These are phyloP conservation scores for Gymnopithys bicolor DNA, from an alignment of 2,797 vertebrate species.

Conservation along the genomic window DNA sequence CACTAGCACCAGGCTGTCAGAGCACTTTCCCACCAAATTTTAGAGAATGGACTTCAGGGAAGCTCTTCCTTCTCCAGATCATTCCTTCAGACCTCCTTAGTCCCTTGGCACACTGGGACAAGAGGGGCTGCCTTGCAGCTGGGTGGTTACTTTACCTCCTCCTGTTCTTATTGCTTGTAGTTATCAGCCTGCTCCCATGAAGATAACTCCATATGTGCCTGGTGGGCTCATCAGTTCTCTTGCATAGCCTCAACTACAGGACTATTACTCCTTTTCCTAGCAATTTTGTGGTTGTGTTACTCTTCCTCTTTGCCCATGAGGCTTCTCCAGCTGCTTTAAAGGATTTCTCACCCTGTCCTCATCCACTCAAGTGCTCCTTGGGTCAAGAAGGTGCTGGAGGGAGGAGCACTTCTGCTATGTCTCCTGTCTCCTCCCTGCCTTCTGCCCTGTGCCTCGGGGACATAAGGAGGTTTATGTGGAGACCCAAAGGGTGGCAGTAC, in stretches of 20 bases:
- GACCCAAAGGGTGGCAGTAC: neutral
- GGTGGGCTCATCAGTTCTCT: rapidly evolving
- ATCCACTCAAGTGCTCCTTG: neutral
- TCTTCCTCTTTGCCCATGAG: neutral
- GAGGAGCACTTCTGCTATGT: neutral
- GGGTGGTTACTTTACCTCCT: neutral
- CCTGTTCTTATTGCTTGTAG: neutral
- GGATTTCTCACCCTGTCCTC: neutral
- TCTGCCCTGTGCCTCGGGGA: neutral
- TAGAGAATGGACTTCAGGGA: neutral
- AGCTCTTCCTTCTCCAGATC: neutral
- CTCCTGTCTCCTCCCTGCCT: neutral
- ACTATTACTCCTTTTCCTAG: neutral
- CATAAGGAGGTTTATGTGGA: rapidly evolving
- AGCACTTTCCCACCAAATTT: neutral
- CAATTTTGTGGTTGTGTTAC: neutral
- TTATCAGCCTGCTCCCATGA: neutral
- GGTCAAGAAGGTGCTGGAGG: neutral
- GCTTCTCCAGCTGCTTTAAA: neutral
- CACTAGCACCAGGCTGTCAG: neutral
- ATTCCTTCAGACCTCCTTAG: neutral
- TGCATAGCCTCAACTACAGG: neutral
- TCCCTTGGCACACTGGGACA: neutral
- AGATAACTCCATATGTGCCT: rapidly evolving
- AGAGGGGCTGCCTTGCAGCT: neutral